These are phyloP conservation scores for Autographa pulchrina DNA, from an alignment of 2,888 invertebrate species.

Conservation along the genomic window DNA sequence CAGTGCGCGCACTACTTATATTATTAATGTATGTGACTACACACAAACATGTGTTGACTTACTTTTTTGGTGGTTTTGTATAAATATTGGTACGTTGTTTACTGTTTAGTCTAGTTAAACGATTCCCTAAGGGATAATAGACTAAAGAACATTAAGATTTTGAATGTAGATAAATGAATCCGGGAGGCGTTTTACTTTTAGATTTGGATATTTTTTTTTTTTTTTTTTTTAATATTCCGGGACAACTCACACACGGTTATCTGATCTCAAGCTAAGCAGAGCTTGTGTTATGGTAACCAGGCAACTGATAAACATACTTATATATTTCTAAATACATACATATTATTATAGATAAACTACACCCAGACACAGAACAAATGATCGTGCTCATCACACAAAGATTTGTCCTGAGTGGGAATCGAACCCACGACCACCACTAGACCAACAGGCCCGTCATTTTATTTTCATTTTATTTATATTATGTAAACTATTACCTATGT, in stretches of 20 bases:
- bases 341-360: no score
- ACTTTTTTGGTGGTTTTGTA: conserved; percentile 26
- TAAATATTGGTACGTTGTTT: conserved; percentile 19
- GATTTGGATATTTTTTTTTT: neutral
- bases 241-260: no score
- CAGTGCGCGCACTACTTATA: conserved; percentile 21
- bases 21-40: conserved; percentile 18
- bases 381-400: no score
- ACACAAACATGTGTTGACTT: conserved; percentile 43
- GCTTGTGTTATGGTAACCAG: no score
- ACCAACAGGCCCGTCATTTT: no score
- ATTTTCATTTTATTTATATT: neutral
- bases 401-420: no score
- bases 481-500: neutral
- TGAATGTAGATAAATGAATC: conserved; percentile 1
- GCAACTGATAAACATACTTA: no score
- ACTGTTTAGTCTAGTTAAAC: conserved; percentile 23
- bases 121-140: neutral
- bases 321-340: no score
- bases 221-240: no score
- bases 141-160: neutral
- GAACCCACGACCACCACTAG: no score
- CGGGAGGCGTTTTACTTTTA: neutral
- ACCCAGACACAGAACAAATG: no score
- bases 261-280: no score